These are phyloP conservation scores for Caenorhabditis auriculariae DNA, from an alignment of 2,888 invertebrate genomes.

Conservation along the genomic window DNA sequence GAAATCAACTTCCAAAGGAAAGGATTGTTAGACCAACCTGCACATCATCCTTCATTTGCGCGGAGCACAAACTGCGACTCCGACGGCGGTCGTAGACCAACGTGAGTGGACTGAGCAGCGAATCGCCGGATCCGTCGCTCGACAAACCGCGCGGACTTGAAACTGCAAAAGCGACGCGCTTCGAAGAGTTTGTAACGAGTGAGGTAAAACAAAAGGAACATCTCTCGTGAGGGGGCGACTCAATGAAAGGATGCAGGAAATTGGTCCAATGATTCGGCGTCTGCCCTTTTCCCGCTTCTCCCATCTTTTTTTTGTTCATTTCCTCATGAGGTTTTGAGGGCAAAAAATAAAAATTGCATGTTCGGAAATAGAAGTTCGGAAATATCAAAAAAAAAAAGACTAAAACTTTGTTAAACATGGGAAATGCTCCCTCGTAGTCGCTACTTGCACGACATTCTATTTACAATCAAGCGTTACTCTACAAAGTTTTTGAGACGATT, in stretches of 20 bases:
- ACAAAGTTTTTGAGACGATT: no score
- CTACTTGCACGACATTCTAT: no score
- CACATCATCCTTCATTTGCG: slow-evolving; percentile 54
- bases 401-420: no score
- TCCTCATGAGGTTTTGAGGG: no score
- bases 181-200: not conserved
- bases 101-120: slow-evolving; percentile 17
- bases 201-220: not conserved
- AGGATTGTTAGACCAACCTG: slow-evolving; percentile 32
- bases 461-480: no score
- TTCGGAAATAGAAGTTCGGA: no score
- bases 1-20: not conserved
- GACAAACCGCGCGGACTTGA: slow-evolving; percentile 24
- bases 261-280: no score
- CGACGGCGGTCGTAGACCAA: slow-evolving; percentile 39
- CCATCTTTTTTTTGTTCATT: no score
- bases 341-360: no score
- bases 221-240: not conserved
- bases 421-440: no score
- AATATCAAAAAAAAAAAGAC: no score
- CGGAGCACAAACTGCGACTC: slow-evolving; percentile 51
- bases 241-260: not conserved
- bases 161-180: slow-evolving; percentile 4
- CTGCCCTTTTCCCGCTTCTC: no score
- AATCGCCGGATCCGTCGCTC: slow-evolving; percentile 40